Evolutionary conservation across 2,113 vertebrate genomes (phyloP).

Genomic region (Chamaea fasciata): DNA sequence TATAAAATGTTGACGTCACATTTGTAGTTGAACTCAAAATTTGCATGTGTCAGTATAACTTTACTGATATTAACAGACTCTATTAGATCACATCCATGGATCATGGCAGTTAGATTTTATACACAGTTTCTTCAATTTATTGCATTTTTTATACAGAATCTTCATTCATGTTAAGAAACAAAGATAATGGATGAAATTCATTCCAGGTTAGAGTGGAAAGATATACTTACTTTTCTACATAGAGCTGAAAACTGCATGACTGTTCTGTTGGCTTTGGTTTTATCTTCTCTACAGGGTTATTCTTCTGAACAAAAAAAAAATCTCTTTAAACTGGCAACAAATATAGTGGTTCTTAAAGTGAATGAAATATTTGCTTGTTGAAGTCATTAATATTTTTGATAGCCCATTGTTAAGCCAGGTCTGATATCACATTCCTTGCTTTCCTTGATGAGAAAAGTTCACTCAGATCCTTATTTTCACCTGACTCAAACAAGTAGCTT

Average conservation of each 20-base stretch:
- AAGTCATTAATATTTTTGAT: not conserved
- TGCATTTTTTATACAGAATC: not conserved
- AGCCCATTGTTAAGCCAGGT: not conserved
- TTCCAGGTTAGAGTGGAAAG: not conserved
- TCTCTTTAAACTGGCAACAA: not conserved
- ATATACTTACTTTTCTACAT: not conserved
- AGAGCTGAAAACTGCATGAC: fast-evolving
- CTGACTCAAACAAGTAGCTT: not conserved
- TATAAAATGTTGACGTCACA: not conserved
- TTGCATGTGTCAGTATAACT: not conserved
- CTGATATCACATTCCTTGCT: not conserved
- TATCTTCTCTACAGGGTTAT: not conserved
- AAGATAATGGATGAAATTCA: not conserved
- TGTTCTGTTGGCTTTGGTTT: not conserved
- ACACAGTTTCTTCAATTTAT: not conserved
- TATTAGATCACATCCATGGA: not conserved
- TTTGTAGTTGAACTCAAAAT: not conserved
- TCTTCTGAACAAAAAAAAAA: not conserved
- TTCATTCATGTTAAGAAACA: not conserved
- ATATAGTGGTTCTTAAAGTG: not conserved
- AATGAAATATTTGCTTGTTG: not conserved
- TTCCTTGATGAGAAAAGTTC: not conserved
- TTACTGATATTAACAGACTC: not conserved
- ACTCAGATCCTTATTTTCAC: not conserved
- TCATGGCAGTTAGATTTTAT: not conserved